Conservation (phyloP, 2,888 invertebrate species). For the Chloroclysta siterata region DNA sequence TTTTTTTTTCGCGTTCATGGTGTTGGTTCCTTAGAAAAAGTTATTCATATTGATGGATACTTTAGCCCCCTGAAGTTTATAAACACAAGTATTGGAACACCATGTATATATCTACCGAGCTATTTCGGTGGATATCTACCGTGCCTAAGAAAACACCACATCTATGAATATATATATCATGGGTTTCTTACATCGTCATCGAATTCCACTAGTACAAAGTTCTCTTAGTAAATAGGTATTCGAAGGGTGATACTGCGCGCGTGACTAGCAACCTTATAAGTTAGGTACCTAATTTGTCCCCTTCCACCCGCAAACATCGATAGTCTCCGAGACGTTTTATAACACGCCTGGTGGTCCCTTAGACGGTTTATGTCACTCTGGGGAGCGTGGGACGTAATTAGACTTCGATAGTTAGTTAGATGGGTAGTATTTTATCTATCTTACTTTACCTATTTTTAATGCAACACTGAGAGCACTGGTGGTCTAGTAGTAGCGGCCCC, state of each 20-base stretch:
- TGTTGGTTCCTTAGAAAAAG: too few relatives aligned
- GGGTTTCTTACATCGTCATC: constrained; percentile 19
- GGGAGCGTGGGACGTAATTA: constrained; percentile 26
- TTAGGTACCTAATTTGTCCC: constrained; percentile 64
- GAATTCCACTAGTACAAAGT: constrained; percentile 48
- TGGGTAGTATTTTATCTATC: constrained; percentile 12
- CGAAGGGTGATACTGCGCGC: constrained; percentile 57
- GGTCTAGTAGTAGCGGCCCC: too few relatives aligned
- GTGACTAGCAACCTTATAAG: constrained; percentile 60
- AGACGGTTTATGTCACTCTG: constrained; percentile 31
- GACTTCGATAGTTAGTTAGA: constrained; percentile 26
- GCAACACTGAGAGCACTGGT: too few relatives aligned
- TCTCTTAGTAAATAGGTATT: constrained; percentile 62
- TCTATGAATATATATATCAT: too few relatives aligned
- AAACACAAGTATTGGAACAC: too few relatives aligned
- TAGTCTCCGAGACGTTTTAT: constrained; percentile 30
- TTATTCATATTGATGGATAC: too few relatives aligned
- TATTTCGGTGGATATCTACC: too few relatives aligned
- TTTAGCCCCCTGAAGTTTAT: too few relatives aligned
- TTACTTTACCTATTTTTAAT: constrained; percentile 1
- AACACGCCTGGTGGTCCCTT: constrained; percentile 43
- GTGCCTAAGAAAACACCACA: too few relatives aligned
- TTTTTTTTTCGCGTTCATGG: too few relatives aligned
- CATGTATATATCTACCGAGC: too few relatives aligned
- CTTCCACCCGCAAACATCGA: constrained; percentile 47